phyloP scores from a whole-genome alignment of 2,797 vertebrate species.

The Mormyrops attenuatus region DNA sequence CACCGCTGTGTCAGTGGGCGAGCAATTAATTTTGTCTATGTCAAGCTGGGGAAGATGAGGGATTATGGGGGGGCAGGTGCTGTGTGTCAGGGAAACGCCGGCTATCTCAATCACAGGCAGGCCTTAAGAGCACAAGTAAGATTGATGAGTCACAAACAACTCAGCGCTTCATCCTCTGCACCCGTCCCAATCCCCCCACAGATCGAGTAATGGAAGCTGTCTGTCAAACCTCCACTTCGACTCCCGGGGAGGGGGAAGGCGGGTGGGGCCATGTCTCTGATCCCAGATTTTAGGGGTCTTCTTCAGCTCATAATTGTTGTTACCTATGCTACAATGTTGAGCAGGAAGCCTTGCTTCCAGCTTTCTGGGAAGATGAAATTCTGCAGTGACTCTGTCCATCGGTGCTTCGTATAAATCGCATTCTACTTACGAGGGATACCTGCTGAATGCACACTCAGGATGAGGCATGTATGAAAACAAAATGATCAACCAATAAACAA shows the following conservation, averaged over 20 bases:
- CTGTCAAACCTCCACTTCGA: conserved; percentile 40
- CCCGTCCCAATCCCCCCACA: conserved; percentile 42
- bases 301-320: not conserved
- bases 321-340: not conserved
- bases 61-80: conserved; percentile 48
- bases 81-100: conserved; percentile 57
- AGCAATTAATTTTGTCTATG: conserved; percentile 60
- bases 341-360: not conserved
- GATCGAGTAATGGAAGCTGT: conserved; percentile 63
- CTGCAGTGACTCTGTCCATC: not conserved
- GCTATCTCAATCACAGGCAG: conserved; percentile 48
- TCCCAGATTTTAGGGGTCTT: not conserved
- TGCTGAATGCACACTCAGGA: not conserved
- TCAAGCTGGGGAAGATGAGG: conserved; percentile 57
- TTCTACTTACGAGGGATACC: not conserved
- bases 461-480: not conserved
- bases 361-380: not conserved
- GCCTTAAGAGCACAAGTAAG: conserved; percentile 46
- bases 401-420: not conserved
- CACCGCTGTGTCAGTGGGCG: conserved; percentile 14
- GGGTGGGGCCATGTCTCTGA: not conserved
- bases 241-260: not conserved
- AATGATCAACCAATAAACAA: not conserved
- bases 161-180: conserved; percentile 32
- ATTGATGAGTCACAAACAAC: conserved; percentile 53